These are phyloP conservation scores for Lordiphosa collinella DNA, from an alignment of 1,140 invertebrate genomes.

Conservation along the genomic window DNA sequence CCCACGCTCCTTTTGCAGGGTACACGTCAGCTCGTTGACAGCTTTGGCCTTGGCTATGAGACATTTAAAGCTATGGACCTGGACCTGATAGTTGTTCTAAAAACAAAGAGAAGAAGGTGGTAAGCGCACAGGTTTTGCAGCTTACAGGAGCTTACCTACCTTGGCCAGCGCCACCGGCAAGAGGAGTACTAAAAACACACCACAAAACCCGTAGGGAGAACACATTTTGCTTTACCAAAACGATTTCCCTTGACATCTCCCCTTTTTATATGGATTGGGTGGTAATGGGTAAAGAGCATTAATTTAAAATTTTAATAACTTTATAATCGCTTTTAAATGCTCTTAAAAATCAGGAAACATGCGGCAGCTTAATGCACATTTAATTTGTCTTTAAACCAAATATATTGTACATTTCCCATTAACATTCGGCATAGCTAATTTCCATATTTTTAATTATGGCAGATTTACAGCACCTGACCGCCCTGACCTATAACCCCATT, in stretches of 20 bases:
- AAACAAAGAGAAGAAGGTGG: background rate
- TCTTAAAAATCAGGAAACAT: constrained; percentile 11
- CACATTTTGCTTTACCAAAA: too few species aligned
- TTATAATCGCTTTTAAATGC: constrained; percentile 29
- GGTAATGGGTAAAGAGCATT: background rate
- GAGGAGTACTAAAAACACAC: background rate
- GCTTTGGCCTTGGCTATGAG: background rate
- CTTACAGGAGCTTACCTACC: background rate
- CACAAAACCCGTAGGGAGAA: too few species aligned
- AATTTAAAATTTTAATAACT: constrained; percentile 17
- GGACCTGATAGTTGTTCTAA: constrained; percentile 32
- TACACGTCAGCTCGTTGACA: constrained; percentile 7
- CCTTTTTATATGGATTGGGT: background rate
- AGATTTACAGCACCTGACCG: constrained; percentile 66
- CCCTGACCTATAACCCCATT: constrained; percentile 58
- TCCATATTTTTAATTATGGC: constrained; percentile 2
- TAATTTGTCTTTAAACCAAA: constrained; percentile 31
- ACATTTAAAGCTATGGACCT: constrained; percentile 14
- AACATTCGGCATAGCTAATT: constrained; percentile 15
- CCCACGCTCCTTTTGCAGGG: background rate
- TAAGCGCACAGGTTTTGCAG: background rate
- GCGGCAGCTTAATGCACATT: constrained; percentile 32
- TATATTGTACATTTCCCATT: background rate
- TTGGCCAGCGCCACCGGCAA: background rate
- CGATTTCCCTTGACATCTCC: background rate